Conservation (phyloP, 2,113 vertebrate genomes). For the Pelusios castaneus region DNA sequence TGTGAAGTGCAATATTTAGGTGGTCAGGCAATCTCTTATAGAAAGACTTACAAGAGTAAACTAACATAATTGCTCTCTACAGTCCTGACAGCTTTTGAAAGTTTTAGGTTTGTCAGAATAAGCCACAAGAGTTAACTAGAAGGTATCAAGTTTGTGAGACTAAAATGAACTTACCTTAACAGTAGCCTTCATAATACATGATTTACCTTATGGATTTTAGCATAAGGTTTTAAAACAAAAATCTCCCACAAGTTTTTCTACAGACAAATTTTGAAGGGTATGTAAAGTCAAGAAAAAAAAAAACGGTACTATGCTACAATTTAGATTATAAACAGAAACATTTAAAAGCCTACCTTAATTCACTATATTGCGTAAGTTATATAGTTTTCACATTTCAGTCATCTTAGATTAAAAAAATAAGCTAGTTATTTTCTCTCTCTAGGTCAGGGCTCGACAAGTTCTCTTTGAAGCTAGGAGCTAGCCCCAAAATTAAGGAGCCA, state of each 20-base stretch:
- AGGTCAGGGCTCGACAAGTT: too few relatives aligned
- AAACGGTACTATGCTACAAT: background rate
- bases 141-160: background rate
- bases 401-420: background rate
- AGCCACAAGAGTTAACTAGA: background rate
- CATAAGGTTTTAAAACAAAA: background rate
- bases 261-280: background rate
- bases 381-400: background rate
- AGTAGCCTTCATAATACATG: background rate
- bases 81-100: background rate
- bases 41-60: background rate
- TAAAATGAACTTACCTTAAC: background rate
- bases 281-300: background rate
- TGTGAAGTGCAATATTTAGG: background rate
- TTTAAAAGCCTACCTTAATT: background rate
- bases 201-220: background rate
- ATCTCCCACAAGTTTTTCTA: background rate
- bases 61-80: background rate
- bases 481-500: too few relatives aligned
- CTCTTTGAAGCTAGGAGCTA: too few relatives aligned
- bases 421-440: background rate
- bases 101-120: background rate
- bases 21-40: background rate
- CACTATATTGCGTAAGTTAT: background rate
- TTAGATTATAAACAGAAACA: background rate